phyloP scores from a whole-genome alignment of 2,888 invertebrate species.

The Agrotis segetum region DNA sequence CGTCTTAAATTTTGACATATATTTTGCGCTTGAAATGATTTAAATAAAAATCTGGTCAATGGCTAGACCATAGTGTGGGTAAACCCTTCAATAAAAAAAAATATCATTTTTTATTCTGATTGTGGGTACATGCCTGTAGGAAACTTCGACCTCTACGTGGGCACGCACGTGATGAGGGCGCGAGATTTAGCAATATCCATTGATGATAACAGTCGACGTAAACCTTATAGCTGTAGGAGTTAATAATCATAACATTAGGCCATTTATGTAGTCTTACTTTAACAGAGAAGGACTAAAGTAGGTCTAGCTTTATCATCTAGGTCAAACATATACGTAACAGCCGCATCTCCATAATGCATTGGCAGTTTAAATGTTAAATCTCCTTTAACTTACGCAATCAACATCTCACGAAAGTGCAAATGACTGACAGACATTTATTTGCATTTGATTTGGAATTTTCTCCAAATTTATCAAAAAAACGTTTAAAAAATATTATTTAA shows the following conservation, averaged over 20 bases:
- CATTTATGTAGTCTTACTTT: background rate
- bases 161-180: too few relatives aligned
- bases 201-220: background rate
- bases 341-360: slow-evolving; percentile 71
- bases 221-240: too few relatives aligned
- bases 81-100: background rate
- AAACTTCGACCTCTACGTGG: background rate
- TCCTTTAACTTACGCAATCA: slow-evolving; percentile 74
- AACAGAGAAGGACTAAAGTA: slow-evolving; percentile 39
- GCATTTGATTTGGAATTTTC: slow-evolving; percentile 24
- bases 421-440: slow-evolving; percentile 49
- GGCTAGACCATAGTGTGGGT: background rate
- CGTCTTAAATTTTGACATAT: background rate
- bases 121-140: background rate
- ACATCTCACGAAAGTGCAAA: slow-evolving; percentile 74
- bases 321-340: slow-evolving; percentile 76
- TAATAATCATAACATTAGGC: too few relatives aligned
- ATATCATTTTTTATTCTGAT: background rate
- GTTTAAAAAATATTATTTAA: too few relatives aligned
- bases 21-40: background rate
- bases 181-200: too few relatives aligned
- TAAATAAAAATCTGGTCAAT: background rate
- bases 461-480: too few relatives aligned
- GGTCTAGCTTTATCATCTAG: slow-evolving; percentile 69
- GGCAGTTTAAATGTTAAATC: slow-evolving; percentile 78